Conservation (phyloP, 2,888 invertebrate genomes). For the Smittia aterrima region DNA sequence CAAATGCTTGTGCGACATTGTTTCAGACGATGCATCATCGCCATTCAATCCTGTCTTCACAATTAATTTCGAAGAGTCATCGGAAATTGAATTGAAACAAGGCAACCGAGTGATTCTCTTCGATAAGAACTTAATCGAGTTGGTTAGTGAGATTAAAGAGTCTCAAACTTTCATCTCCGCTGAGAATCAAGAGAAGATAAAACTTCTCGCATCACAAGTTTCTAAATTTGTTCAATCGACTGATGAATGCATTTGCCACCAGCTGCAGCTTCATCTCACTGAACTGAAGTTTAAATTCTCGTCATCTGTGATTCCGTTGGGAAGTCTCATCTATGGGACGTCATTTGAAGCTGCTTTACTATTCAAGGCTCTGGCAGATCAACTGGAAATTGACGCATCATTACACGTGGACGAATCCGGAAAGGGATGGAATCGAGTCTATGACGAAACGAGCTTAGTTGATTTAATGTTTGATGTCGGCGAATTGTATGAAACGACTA, state of each 20-base stretch:
- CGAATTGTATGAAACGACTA: constrained; percentile 11
- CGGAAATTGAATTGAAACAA: not conserved
- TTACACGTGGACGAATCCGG: not conserved
- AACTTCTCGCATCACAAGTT: not conserved
- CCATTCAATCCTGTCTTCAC: constrained; percentile 6
- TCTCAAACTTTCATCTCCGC: not conserved
- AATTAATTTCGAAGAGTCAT: constrained; percentile 4
- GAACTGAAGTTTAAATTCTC: constrained; percentile 15
- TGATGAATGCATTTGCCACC: not conserved
- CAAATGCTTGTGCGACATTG: not conserved
- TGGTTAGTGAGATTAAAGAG: not conserved
- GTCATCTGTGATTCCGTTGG: constrained; percentile 17
- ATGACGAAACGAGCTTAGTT: not conserved
- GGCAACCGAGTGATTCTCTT: not conserved
- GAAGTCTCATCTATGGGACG: constrained; percentile 10
- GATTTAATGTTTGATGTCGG: constrained; percentile 31
- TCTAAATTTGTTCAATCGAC: not conserved
- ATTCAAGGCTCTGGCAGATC: constrained; percentile 32
- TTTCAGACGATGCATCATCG: not conserved
- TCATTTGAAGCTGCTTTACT: constrained; percentile 27
- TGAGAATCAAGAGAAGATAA: not conserved
- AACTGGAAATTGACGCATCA: constrained; percentile 12
- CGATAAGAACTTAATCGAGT: not conserved
- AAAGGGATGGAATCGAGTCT: constrained; percentile 24
- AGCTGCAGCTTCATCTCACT: not conserved